Evolutionary conservation across 2,797 vertebrate species (phyloP).

Genomic region (Poecilia gillii): DNA sequence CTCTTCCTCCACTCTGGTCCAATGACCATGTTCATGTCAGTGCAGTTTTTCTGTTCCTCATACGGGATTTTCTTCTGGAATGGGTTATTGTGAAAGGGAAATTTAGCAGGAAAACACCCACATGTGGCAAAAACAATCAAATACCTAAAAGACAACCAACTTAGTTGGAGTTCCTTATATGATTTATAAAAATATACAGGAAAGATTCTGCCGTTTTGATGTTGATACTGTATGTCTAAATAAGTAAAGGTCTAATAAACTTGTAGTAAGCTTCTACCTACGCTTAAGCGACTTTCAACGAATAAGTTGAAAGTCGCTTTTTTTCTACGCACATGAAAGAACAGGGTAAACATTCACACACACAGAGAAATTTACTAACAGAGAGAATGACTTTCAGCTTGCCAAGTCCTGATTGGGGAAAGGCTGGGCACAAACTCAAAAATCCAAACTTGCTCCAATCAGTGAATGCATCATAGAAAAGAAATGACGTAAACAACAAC

Average conservation of each 20-base stretch:
- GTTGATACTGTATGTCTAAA: too few relatives aligned
- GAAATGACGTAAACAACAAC: background rate
- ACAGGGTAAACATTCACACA: background rate
- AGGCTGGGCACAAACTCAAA: background rate
- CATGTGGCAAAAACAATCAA: background rate
- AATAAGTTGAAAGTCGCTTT: too few relatives aligned
- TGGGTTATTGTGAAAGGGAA: background rate
- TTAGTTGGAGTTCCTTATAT: too few relatives aligned
- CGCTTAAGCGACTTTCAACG: too few relatives aligned
- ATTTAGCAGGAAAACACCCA: background rate
- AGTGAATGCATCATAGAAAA: background rate
- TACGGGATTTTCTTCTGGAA: conserved; percentile 1
- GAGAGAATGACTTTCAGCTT: background rate
- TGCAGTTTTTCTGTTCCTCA: background rate
- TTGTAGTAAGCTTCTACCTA: too few relatives aligned
- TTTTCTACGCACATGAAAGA: background rate
- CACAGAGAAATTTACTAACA: background rate
- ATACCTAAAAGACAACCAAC: background rate
- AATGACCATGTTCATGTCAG: conserved; percentile 26
- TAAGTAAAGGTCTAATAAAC: too few relatives aligned
- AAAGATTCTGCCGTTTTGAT: too few relatives aligned
- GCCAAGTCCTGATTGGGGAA: background rate
- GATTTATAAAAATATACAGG: too few relatives aligned
- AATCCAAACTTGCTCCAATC: background rate
- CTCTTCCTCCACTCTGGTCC: conserved; percentile 28